Conservation (phyloP, 2,113 vertebrate species). For the Mormoops blainvillei region DNA sequence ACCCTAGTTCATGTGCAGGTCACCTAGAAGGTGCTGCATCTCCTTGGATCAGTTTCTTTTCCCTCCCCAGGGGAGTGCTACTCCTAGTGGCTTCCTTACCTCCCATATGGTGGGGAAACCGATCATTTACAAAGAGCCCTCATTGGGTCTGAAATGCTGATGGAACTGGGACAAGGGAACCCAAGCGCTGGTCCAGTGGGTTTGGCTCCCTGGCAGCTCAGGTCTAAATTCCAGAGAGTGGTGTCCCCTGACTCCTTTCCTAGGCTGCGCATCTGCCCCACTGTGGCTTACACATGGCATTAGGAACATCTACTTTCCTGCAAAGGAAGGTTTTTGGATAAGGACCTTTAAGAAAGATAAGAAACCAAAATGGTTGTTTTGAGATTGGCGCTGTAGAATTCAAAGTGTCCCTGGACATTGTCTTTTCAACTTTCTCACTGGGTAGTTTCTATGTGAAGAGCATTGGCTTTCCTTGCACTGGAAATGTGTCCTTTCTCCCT, state of each 20-base stretch:
- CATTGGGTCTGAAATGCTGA: background rate
- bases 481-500: background rate
- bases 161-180: background rate
- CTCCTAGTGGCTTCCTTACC: background rate
- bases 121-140: background rate
- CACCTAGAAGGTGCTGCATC: background rate
- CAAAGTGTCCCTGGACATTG: too few species aligned
- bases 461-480: background rate
- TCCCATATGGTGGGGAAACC: background rate
- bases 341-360: background rate
- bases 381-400: background rate
- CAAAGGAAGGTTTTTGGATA: background rate
- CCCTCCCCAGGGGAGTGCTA: background rate
- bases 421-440: background rate
- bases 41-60: background rate
- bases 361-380: background rate
- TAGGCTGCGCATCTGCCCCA: accelerated
- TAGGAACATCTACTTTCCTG: background rate
- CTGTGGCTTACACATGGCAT: background rate
- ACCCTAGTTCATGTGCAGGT: background rate
- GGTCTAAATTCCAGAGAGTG: too few species aligned
- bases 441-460: background rate
- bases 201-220: background rate
- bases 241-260: background rate
- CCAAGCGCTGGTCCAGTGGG: background rate